Conservation (phyloP, 1,140 invertebrate genomes). For the Dendrolimus kikuchii region DNA sequence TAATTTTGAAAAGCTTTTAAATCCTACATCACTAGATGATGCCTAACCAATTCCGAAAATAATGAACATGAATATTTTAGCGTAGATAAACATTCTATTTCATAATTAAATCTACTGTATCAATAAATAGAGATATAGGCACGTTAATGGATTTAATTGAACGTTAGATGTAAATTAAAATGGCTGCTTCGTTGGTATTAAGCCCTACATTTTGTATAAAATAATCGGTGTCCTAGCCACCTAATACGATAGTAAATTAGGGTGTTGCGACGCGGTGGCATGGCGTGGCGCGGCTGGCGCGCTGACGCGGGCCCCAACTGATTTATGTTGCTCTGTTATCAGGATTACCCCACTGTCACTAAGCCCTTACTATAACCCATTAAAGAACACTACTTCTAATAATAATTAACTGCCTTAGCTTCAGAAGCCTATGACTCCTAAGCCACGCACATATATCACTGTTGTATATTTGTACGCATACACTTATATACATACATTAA, state of each 20-base stretch:
- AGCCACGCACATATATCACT: no score
- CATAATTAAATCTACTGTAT: conserved; percentile 11
- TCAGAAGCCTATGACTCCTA: not conserved
- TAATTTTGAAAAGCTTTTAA: no score
- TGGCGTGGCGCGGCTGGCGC: conserved; percentile 16
- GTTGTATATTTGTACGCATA: no score
- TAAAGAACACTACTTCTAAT: conserved; percentile 2
- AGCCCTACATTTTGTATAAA: conserved; percentile 43
- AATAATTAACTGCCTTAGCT: conserved; percentile 15
- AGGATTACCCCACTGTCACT: conserved; percentile 31
- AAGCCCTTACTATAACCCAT: conserved; percentile 22
- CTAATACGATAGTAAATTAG: conserved; percentile 54
- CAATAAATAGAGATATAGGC: conserved; percentile 23
- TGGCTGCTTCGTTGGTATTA: conserved; percentile 31
- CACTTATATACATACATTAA: no score
- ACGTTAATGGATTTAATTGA: conserved; percentile 37
- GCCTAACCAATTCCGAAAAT: no score
- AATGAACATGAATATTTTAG: no score
- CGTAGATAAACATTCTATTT: no score
- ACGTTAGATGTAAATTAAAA: conserved; percentile 41
- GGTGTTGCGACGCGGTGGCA: conserved; percentile 28
- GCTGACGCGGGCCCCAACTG: conserved; percentile 26
- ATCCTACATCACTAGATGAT: no score
- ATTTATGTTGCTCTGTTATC: conserved; percentile 34
- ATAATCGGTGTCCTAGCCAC: conserved; percentile 28